These are phyloP conservation scores for Paramuricea clavata DNA, from an alignment of 92 coral and sea anemone species.

Conservation along the genomic window DNA sequence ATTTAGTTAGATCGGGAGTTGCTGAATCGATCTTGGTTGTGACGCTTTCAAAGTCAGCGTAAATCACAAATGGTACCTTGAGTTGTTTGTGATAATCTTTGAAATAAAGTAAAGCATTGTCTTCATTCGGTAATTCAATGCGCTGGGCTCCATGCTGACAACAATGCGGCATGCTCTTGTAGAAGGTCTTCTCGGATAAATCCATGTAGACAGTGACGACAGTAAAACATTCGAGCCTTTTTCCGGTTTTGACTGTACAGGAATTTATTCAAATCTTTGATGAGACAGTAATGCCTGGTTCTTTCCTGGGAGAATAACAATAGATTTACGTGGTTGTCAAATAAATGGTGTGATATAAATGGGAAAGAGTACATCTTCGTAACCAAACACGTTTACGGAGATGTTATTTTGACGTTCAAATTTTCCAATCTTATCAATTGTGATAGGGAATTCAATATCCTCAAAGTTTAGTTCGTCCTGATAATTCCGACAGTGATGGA, in stretches of 20 bases:
- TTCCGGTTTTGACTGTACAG: neutral
- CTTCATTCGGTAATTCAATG: conserved; percentile 53
- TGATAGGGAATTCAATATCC: conserved; percentile 47
- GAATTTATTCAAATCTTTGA: conserved; percentile 37
- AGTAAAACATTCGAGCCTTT: conserved; percentile 20
- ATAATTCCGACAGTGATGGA: conserved; percentile 40
- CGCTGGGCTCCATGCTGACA: conserved; percentile 51
- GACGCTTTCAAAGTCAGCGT: conserved; percentile 30
- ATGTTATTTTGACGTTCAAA: conserved; percentile 66
- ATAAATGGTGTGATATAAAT: neutral
- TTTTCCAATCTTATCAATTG: conserved; percentile 42
- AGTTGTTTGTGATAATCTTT: conserved; percentile 13
- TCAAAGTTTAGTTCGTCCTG: conserved; percentile 38
- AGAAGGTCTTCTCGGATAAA: conserved; percentile 56
- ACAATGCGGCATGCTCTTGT: conserved; percentile 61
- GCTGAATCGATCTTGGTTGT: conserved; percentile 15
- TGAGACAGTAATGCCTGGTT: conserved; percentile 45
- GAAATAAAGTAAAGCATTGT: conserved; percentile 30
- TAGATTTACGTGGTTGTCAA: conserved; percentile 43
- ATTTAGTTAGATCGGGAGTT: neutral
- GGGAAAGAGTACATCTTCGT: conserved; percentile 37
- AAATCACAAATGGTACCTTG: conserved; percentile 13
- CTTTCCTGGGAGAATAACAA: conserved; percentile 43
- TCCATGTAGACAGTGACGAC: conserved; percentile 50
- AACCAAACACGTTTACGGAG: conserved; percentile 67